Percentiles rank a stretch among this genome's conserved stretches.
Evolutionary conservation across 1,140 invertebrate species (phyloP).

Genomic region (Leptoteleia sp.): DNA sequence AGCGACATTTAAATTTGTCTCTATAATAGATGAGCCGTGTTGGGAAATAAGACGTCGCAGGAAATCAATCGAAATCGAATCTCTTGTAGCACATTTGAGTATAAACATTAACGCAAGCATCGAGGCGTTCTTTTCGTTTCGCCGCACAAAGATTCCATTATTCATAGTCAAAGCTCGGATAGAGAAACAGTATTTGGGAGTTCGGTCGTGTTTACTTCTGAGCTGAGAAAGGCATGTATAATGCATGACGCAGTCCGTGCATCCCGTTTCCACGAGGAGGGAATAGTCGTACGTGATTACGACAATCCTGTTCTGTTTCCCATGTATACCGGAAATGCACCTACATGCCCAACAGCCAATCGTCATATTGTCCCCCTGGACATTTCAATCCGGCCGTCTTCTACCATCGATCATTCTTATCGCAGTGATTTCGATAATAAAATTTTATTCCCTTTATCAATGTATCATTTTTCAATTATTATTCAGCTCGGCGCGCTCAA

Average conservation of each 20-base stretch:
- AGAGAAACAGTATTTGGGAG: slow-evolving; percentile 64
- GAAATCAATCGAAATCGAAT: slow-evolving; percentile 51
- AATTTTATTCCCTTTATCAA: no score
- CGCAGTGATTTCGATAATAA: background rate
- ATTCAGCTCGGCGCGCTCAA: no score
- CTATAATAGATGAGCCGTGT: slow-evolving; percentile 6
- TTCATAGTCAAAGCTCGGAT: slow-evolving; percentile 49
- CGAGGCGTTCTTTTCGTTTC: slow-evolving; percentile 35
- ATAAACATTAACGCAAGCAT: slow-evolving; percentile 35
- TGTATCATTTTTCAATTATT: no score
- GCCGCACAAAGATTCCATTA: slow-evolving; percentile 61
- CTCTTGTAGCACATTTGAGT: slow-evolving; percentile 17
- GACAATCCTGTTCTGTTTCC: slow-evolving; percentile 58
- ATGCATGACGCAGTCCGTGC: slow-evolving; percentile 60
- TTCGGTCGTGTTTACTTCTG: slow-evolving; percentile 63
- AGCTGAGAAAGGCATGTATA: slow-evolving; percentile 63
- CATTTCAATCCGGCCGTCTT: slow-evolving; percentile 38
- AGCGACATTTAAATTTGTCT: background rate
- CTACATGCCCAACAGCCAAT: slow-evolving; percentile 54
- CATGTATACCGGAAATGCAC: slow-evolving; percentile 62
- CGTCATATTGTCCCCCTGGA: slow-evolving; percentile 53
- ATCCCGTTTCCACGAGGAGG: slow-evolving; percentile 59
- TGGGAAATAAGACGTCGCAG: slow-evolving; percentile 13
- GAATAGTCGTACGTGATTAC: slow-evolving; percentile 66
- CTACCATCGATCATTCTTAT: slow-evolving; percentile 11